Evolutionary conservation across 2,888 invertebrate species (phyloP), one percentile per base, ranked within the genome.

Genomic region (Caenorhabditis becei): DNA sequence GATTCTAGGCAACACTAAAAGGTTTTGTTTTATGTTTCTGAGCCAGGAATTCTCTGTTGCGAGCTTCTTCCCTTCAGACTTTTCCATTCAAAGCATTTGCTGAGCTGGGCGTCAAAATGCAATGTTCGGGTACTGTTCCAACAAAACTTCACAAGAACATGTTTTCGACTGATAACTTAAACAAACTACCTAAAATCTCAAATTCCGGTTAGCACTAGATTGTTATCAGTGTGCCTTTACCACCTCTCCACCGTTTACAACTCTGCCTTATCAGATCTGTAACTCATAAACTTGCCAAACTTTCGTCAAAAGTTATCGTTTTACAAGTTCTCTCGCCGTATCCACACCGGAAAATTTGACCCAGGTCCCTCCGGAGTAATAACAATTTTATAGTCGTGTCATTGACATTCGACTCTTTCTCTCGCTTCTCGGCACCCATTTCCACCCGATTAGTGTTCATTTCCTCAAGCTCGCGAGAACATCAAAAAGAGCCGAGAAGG

Each of bases 381-480:
- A 75, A 75, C 75, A 66, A 51, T 75, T 75, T 75, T 75, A 75
- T 75, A 66, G 65, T 74, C 65, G 65, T 66, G 66, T 66, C 75
- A 66, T 65, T 74, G 65, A 35, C 74, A 49, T 51, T 74, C 54
- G 56, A 26, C 35, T 23, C 35, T 37, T 32, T 32, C 41, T 14
- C 14, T 14, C 2, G 41, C 14, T 41, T 41, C 41, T 26, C 35
- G 37, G 11, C 58, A 54, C 37, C 61, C 66, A 65, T 65, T 75
- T 75, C 75, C 75, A 75, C 75, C 75, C 75, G 75, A 75, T 75
- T 75, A 75, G 75, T 75, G 75, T 66, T 75, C 75, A 75, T 75
- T 75, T 75, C 74, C 74, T 58, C 58, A 18, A 37, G 58, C 49
- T 59, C 44, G 35, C 20, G 28, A 23, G 26, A 18, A 53, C 23